Percentiles rank a stretch among this genome's conserved stretches.
Conservation (phyloP, 2,888 invertebrate genomes). For the Drosophila diplacantha region DNA sequence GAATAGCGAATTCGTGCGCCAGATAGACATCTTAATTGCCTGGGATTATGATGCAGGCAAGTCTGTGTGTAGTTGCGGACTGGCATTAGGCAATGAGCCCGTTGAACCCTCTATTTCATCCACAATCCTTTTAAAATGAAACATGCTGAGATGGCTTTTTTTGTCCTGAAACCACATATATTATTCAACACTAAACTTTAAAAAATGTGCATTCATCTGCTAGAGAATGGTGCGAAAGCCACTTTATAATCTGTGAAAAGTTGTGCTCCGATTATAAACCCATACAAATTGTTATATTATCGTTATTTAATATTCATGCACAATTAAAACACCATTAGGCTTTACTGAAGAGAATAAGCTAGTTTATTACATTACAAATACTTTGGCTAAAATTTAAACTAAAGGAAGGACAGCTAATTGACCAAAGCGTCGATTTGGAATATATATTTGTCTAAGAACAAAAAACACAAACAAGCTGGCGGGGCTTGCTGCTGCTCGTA, state of each 20-base stretch:
- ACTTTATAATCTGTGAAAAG: no score
- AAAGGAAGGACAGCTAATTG: conserved; percentile 45
- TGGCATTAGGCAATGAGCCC: conserved; percentile 10
- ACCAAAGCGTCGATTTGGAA: conserved; percentile 49
- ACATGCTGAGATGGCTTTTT: background rate
- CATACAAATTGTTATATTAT: background rate
- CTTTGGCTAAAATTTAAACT: conserved; percentile 40
- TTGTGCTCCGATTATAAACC: no score
- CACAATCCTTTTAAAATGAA: background rate
- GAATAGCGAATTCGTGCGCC: conserved; percentile 44
- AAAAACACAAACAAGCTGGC: conserved; percentile 42
- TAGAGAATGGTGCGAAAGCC: no score
- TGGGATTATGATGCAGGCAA: conserved; percentile 56
- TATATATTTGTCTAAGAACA: conserved; percentile 44
- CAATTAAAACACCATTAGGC: background rate
- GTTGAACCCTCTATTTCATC: conserved; percentile 10
- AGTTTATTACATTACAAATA: conserved; percentile 47
- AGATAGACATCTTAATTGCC: conserved; percentile 67
- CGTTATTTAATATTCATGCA: background rate
- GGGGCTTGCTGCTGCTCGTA: conserved; percentile 53
- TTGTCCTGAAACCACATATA: no score
- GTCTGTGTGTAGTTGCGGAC: background rate
- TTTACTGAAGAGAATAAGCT: conserved; percentile 13
- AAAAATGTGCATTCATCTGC: no score
- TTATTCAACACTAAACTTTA: no score